Conservation (phyloP, 2,113 vertebrate genomes). For the Anser cygnoides region DNA sequence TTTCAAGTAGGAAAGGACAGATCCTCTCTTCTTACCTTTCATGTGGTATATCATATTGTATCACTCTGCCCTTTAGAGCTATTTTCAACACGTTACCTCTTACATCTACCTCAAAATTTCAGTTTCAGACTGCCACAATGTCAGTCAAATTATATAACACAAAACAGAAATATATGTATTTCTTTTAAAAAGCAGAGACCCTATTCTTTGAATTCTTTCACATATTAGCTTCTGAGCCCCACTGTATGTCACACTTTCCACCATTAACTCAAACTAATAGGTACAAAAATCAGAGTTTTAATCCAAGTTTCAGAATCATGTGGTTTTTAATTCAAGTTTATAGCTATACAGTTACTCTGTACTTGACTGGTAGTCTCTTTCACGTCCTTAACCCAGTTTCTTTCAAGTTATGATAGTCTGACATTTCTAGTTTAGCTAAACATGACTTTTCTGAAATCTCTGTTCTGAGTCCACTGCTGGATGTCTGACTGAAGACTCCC, state of each 20-base stretch:
- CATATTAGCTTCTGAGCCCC: rapidly evolving
- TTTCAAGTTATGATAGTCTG: neutral
- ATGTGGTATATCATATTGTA: neutral
- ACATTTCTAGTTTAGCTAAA: constrained; percentile 35
- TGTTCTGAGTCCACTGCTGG: neutral
- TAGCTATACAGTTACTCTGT: neutral
- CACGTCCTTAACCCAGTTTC: neutral
- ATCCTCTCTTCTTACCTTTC: neutral
- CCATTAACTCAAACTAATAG: neutral
- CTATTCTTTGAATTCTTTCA: neutral
- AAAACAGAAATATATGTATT: neutral
- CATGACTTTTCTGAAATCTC: neutral
- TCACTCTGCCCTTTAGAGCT: neutral
- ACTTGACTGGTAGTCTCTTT: neutral
- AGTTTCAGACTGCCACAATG: neutral
- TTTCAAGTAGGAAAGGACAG: neutral
- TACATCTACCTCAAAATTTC: neutral
- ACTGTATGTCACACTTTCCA: rapidly evolving
- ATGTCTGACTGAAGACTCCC: neutral
- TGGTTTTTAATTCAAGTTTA: neutral
- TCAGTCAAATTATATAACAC: neutral
- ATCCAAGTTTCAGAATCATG: neutral
- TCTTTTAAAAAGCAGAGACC: neutral
- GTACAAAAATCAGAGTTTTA: neutral
- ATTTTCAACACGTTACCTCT: neutral